phyloP scores from a whole-genome alignment of 1,140 invertebrate genomes.

The Mycetomoellerius zeteki region DNA sequence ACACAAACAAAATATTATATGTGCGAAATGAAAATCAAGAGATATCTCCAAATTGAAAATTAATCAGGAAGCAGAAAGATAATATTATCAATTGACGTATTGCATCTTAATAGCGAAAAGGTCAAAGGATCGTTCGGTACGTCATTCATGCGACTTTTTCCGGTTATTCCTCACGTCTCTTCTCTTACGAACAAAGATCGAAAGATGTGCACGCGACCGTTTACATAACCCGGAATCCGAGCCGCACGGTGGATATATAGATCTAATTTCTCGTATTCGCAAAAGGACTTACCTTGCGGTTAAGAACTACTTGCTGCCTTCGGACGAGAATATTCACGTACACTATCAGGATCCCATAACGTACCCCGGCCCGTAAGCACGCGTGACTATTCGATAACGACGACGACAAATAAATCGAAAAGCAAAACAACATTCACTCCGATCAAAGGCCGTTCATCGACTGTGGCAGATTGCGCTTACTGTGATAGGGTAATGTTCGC shows the following conservation, averaged over 20 bases:
- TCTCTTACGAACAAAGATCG: background rate
- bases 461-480: too few species aligned
- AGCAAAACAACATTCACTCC: constrained; percentile 9
- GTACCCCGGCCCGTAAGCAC: background rate
- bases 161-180: background rate
- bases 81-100: background rate
- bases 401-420: background rate
- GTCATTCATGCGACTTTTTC: background rate
- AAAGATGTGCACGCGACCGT: background rate
- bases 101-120: background rate
- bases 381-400: background rate
- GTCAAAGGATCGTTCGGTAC: too few species aligned
- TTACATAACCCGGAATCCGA: constrained; percentile 27
- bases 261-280: too few species aligned
- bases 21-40: background rate
- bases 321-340: background rate
- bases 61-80: background rate
- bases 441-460: constrained; percentile 32
- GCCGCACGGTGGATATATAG: background rate
- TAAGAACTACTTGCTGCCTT: background rate
- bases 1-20: too few species aligned
- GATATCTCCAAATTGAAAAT: background rate
- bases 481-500: too few species aligned
- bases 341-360: constrained; percentile 62
- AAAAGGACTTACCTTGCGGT: background rate